Percentiles rank a stretch among this genome's conserved stretches.
phyloP scores from a whole-genome alignment of 2,888 invertebrate genomes.

The Pimpla rufipes region DNA sequence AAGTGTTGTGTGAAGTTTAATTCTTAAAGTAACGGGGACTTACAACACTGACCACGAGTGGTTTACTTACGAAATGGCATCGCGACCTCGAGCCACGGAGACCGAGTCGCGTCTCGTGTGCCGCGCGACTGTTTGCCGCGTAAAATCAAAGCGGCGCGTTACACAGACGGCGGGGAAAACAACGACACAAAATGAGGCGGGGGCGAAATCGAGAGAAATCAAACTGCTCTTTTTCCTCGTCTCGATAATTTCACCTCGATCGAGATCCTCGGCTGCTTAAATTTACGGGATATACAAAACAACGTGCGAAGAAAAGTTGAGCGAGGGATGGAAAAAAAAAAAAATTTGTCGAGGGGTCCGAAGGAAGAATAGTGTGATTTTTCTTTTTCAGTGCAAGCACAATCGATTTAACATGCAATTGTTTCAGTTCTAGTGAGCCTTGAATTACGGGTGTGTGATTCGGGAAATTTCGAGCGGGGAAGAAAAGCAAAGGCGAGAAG shows the following conservation, averaged over 20 bases:
- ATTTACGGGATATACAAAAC: not conserved
- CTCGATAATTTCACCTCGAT: not conserved
- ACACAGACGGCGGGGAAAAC: too few species aligned
- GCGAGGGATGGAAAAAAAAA: not conserved
- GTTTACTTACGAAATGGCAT: slow-evolving; percentile 44
- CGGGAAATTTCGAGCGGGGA: not conserved
- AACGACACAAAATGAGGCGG: slow-evolving; percentile 16
- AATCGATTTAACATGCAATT: slow-evolving; percentile 3
- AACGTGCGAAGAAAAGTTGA: slow-evolving; percentile 23
- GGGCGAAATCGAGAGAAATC: slow-evolving; percentile 6
- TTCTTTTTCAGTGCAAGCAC: not conserved
- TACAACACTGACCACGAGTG: too few species aligned
- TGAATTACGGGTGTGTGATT: too few species aligned
- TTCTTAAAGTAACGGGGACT: too few species aligned
- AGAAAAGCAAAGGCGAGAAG: not conserved
- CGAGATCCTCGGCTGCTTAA: slow-evolving; percentile 1
- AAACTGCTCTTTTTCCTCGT: not conserved
- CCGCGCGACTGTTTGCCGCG: slow-evolving; percentile 8
- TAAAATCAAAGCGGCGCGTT: not conserved
- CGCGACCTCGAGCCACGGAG: slow-evolving; percentile 27
- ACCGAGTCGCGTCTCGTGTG: slow-evolving; percentile 12
- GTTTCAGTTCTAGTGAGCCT: not conserved
- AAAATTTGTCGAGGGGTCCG: not conserved
- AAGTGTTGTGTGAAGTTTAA: too few species aligned
- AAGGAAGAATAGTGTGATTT: not conserved